Base-by-base conservation (phyloP, 2,888 invertebrate genomes). In the Apomyelois bistriatella region DNA sequence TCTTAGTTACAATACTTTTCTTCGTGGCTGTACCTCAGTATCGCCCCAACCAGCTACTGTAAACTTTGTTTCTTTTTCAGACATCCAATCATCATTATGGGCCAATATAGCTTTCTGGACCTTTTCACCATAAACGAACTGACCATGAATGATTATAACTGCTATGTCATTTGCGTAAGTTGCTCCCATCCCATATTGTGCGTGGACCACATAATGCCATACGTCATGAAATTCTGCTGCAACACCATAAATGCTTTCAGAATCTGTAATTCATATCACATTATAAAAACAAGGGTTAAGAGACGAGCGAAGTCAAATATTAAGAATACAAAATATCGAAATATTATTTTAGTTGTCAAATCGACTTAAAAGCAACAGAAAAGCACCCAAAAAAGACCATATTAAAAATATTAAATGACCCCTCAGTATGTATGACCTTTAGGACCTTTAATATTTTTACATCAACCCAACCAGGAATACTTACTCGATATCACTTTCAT, bases 31-130 rank as follows among this genome's bases (percentile, higher is more conserved):
- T 56, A 74, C 77, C 67, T 66, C 49, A 40, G 58, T 62, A 43
- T 65, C 64, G 15, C 76, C 76, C 77, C 77, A 78, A 4, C 77
- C 77, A 3, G 66, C 63, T n/a, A 66, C 76, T n/a, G 57, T 51
- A 51, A 77, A 69, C 0, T 50, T 22, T 1, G 32, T 61, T 57
- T 70, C 70, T 3, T 60, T 65, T 38, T 66, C 65, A 5, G 58
- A 62, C 72, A 72, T 69, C 71, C 74, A 76, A 0, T 35, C 16
- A 8, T 58, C 52, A 15, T 57, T 67, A 40, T 66, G 58, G 13
- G 56, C 57, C 6, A 76, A 46, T 13, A 57, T 48, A 5, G 64
- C 72, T 36, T 60, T 68, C 48, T 68, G 59, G 10, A 68, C 69
- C 8, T 54, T 58, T 0, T 43, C 32, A 0, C 64, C 58, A 43